phyloP scores from a whole-genome alignment of 2,113 vertebrate species.

The Larimichthys crocea region DNA sequence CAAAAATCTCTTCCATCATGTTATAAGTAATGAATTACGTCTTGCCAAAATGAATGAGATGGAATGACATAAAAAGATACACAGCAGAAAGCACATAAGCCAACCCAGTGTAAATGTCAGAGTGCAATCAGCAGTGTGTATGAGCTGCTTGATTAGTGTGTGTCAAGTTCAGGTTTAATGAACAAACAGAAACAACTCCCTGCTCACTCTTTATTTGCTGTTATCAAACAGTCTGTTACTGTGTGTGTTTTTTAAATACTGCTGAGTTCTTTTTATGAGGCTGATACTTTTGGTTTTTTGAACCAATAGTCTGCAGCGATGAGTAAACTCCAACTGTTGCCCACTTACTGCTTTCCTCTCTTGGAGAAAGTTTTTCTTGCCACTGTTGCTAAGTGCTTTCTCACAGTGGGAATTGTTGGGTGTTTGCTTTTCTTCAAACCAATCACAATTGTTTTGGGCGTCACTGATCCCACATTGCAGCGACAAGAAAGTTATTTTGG shows the following conservation, averaged over 20 bases:
- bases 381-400: too few relatives aligned
- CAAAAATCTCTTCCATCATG: too few relatives aligned
- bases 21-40: not conserved
- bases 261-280: not conserved
- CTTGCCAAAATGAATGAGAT: not conserved
- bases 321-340: too few relatives aligned
- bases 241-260: not conserved
- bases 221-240: not conserved
- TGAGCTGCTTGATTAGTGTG: conserved; percentile 3
- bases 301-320: not conserved
- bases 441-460: too few relatives aligned
- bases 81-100: not conserved
- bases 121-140: not conserved
- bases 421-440: too few relatives aligned
- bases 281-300: not conserved
- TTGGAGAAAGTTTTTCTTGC: too few relatives aligned
- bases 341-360: too few relatives aligned
- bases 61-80: not conserved
- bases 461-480: too few relatives aligned
- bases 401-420: too few relatives aligned
- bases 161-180: conserved; percentile 24
- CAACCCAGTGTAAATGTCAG: conserved; percentile 14
- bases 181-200: conserved; percentile 3
- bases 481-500: too few relatives aligned
- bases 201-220: not conserved